Evolutionary conservation across 1,140 invertebrate genomes (phyloP).

Genomic region (Bombyx mandarina): DNA sequence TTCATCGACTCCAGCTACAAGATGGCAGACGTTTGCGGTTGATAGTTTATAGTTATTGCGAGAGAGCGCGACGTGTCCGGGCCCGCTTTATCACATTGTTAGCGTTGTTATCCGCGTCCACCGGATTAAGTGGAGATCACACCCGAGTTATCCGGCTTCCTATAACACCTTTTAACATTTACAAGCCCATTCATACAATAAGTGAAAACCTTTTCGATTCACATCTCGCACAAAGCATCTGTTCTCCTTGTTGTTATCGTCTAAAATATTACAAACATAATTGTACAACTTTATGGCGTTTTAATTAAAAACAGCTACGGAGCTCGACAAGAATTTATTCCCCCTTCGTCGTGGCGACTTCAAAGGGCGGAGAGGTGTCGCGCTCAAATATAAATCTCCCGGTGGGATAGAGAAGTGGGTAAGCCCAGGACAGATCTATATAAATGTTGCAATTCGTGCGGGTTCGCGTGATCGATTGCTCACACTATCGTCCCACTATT

Average conservation of each 20-base stretch:
- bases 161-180: constrained; percentile 34
- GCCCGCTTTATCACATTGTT: constrained; percentile 66
- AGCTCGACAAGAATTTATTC: constrained; percentile 47
- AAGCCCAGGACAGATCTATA: constrained; percentile 41
- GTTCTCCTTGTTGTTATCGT: constrained; percentile 11
- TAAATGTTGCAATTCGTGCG: constrained; percentile 50
- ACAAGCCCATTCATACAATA: constrained; percentile 22
- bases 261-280: constrained; percentile 23
- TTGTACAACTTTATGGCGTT: constrained; percentile 38
- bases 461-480: constrained; percentile 46
- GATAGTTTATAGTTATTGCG: constrained; percentile 71
- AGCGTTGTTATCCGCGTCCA: constrained; percentile 63
- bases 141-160: constrained; percentile 30
- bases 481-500: constrained; percentile 44
- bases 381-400: constrained; percentile 51
- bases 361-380: constrained; percentile 55
- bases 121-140: constrained; percentile 59
- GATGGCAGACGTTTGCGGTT: constrained; percentile 68
- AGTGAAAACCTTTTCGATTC: constrained; percentile 11
- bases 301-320: constrained; percentile 57
- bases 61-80: constrained; percentile 55
- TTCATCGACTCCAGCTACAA: constrained; percentile 62
- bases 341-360: constrained; percentile 45
- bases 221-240: constrained; percentile 7
- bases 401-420: constrained; percentile 44